A percentile compares a stretch with the other conserved stretches of the same genome.
phyloP scores from a whole-genome alignment of 1,140 invertebrate species.

The Coenobita brevimanus region DNA sequence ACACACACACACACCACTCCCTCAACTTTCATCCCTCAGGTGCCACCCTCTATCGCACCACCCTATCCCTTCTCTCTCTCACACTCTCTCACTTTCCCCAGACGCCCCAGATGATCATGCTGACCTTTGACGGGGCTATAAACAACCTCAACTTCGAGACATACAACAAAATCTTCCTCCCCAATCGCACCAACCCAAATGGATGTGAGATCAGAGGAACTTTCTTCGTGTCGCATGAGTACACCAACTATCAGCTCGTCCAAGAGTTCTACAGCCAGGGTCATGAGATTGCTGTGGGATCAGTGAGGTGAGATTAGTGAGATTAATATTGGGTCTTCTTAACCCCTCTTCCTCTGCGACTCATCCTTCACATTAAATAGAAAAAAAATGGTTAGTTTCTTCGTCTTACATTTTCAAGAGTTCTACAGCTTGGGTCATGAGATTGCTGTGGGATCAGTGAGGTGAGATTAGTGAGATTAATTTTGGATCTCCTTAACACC shows the following conservation, averaged over 20 bases:
- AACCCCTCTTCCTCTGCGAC: no score
- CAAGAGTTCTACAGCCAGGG: conserved; percentile 90
- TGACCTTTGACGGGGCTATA: conserved; percentile 94
- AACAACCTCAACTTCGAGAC: conserved; percentile 94
- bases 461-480: background rate
- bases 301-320: conserved; percentile 72
- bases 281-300: conserved; percentile 94
- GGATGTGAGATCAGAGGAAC: conserved; percentile 92
- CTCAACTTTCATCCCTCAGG: no score
- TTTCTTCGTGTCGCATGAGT: conserved; percentile 96
- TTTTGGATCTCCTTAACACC: background rate
- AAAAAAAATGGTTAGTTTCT: no score
- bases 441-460: background rate
- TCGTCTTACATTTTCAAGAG: no score
- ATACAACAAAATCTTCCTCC: conserved; percentile 86
- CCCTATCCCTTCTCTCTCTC: background rate
- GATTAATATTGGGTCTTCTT: no score
- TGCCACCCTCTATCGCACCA: background rate
- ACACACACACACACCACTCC: no score
- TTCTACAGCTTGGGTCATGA: no score
- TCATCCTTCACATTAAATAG: no score
- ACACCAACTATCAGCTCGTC: conserved; percentile 95
- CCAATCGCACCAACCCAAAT: conserved; percentile 82
- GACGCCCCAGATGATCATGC: conserved; percentile 93
- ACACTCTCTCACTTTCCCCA: conserved; percentile 74